Percentiles rank a stretch among this genome's conserved stretches.
phyloP scores from a whole-genome alignment of 35 echinoderm and acorn worm genomes.

The Acanthaster planci region DNA sequence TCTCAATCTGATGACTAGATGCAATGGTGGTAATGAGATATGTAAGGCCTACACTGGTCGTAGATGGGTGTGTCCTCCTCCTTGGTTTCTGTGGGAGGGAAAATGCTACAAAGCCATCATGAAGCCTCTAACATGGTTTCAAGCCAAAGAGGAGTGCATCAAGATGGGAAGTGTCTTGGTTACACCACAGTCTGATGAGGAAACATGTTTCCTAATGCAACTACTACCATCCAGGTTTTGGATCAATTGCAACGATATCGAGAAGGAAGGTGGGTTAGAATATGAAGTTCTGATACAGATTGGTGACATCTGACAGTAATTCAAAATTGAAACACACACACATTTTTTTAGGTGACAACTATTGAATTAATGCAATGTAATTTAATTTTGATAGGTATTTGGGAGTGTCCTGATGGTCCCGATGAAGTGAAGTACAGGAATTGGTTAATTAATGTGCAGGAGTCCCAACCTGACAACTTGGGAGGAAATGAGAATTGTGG shows the following conservation, averaged over 20 bases:
- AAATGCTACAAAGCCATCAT: background rate
- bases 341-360: too few species aligned
- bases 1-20: background rate
- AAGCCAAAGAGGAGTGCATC: slow-evolving; percentile 4
- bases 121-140: background rate
- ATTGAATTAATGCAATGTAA: too few species aligned
- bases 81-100: background rate
- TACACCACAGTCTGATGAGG: background rate
- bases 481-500: too few species aligned
- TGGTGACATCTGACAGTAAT: too few species aligned
- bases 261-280: background rate
- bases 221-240: background rate
- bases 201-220: background rate
- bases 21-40: background rate
- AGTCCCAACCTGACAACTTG: too few species aligned
- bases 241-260: background rate
- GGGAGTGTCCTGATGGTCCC: too few species aligned
- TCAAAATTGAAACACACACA: too few species aligned
- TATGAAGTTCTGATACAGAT: too few species aligned
- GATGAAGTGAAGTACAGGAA: too few species aligned
- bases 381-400: too few species aligned
- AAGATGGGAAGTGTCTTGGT: slow-evolving; percentile 21
- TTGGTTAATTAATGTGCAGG: too few species aligned
- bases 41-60: background rate
- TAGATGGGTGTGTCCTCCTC: too few species aligned